These are phyloP conservation scores for Chiloscyllium punctatum DNA, from an alignment of 2,797 vertebrate species.

Conservation along the genomic window DNA sequence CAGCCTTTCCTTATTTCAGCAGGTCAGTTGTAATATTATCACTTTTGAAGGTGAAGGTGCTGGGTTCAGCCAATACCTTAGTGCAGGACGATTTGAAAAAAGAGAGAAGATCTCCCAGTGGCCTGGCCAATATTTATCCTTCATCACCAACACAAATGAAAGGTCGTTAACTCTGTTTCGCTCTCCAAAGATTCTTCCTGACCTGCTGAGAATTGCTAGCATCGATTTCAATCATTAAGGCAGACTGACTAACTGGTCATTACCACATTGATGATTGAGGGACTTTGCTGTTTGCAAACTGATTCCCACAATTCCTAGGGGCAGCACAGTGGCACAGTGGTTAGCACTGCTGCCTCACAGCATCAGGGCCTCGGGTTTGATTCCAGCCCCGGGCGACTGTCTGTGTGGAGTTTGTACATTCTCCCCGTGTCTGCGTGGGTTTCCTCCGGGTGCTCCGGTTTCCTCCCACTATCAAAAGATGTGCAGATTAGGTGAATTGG, in stretches of 20 bases:
- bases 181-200: background rate
- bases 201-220: background rate
- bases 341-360: too few relatives aligned
- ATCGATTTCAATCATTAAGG: background rate
- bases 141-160: background rate
- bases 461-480: too few relatives aligned
- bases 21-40: background rate
- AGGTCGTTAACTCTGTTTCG: background rate
- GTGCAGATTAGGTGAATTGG: too few relatives aligned
- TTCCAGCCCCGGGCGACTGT: too few relatives aligned
- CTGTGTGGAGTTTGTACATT: too few relatives aligned
- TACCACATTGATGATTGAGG: background rate
- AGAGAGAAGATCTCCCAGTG: background rate
- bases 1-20: too few relatives aligned
- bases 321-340: too few relatives aligned
- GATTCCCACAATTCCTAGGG: background rate
- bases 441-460: too few relatives aligned
- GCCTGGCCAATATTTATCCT: background rate
- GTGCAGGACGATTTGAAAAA: background rate
- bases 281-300: background rate
- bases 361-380: too few relatives aligned
- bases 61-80: background rate
- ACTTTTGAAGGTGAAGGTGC: background rate
- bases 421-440: too few relatives aligned
- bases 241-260: background rate